phyloP scores from a whole-genome alignment of 2,797 vertebrate species.

The Gila robusta region DNA sequence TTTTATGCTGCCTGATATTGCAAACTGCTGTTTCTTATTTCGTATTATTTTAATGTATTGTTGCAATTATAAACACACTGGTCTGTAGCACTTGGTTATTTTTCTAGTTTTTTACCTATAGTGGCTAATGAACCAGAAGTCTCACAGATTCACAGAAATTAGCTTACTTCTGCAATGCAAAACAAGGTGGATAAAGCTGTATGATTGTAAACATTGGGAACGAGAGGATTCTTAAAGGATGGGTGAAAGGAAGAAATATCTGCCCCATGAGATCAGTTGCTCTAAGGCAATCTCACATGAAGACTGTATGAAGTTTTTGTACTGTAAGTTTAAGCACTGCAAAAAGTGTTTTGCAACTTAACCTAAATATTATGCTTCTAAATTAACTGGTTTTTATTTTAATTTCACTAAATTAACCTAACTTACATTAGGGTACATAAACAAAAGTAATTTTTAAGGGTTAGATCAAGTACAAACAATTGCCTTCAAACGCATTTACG shows the following conservation, averaged over 20 bases:
- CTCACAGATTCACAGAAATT: background rate
- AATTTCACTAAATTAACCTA: background rate
- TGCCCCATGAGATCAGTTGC: background rate
- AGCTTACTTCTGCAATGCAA: background rate
- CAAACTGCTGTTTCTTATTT: background rate
- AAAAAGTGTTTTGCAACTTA: background rate
- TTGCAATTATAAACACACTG: background rate
- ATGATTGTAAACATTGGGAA: background rate
- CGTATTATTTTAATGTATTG: background rate
- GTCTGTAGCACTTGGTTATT: background rate
- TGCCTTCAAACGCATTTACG: background rate
- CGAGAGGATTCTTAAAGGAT: slow-evolving; percentile 8
- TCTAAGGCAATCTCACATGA: background rate
- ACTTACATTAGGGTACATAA: background rate
- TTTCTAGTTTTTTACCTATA: background rate
- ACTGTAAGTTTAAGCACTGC: background rate
- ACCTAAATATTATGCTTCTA: background rate
- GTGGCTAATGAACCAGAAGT: background rate
- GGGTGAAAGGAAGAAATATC: background rate
- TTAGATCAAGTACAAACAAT: background rate
- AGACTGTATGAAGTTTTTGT: background rate
- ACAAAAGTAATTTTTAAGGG: background rate
- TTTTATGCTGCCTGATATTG: background rate
- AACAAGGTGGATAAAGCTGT: background rate
- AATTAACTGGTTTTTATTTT: background rate